A percentile compares a stretch with the other conserved stretches of the same genome.
These are phyloP conservation scores for Phrynocephalus versicolor DNA, from an alignment of 2,113 vertebrate genomes.

Conservation along the genomic window DNA sequence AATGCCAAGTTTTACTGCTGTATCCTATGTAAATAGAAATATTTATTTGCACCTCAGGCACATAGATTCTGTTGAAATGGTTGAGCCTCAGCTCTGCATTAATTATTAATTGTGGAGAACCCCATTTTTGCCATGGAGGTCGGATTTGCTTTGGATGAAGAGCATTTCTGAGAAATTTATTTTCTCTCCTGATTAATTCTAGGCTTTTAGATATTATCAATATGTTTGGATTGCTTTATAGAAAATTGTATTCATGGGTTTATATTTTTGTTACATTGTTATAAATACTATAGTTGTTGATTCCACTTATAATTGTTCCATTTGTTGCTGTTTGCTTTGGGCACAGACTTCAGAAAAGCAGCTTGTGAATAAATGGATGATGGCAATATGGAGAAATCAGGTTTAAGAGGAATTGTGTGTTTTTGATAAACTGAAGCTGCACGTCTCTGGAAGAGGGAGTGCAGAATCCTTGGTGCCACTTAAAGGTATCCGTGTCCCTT, in stretches of 20 bases:
- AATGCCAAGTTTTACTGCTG: slow-evolving; percentile 34
- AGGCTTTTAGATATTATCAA: neutral
- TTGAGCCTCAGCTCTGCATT: neutral
- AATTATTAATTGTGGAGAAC: neutral
- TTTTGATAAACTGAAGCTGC: slow-evolving; percentile 16
- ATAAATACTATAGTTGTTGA: neutral
- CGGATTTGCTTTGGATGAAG: neutral
- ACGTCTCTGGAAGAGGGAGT: slow-evolving; percentile 15
- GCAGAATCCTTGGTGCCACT: neutral
- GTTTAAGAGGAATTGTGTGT: neutral
- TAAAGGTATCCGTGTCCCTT: neutral
- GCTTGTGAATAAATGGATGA: neutral
- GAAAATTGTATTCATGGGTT: neutral
- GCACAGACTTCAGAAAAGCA: neutral
- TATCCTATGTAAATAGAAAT: slow-evolving; percentile 14
- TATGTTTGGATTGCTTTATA: neutral
- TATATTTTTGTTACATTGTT: neutral
- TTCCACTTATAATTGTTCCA: too few species aligned
- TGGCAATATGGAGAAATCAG: neutral
- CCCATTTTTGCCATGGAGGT: neutral
- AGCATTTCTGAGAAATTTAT: neutral
- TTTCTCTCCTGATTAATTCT: neutral
- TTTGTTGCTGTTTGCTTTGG: neutral
- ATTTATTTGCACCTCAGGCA: slow-evolving; percentile 12
- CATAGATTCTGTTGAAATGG: neutral